A percentile compares a stretch with the other conserved stretches of the same genome.
Evolutionary conservation across 2,888 invertebrate species (phyloP).

Genomic region (Pasiphila rectangulata): DNA sequence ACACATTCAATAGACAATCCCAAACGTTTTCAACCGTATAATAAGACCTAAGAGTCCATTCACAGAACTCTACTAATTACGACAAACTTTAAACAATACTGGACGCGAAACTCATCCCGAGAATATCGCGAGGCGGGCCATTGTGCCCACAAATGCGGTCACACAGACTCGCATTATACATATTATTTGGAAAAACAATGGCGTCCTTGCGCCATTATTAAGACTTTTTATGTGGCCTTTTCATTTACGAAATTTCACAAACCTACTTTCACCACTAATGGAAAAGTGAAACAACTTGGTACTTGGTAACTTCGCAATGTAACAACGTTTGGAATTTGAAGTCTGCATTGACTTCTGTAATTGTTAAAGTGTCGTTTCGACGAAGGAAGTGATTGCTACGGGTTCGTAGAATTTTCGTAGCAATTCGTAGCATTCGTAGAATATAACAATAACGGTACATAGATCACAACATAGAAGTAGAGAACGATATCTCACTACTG

Average conservation of each 20-base stretch:
- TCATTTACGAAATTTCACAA: conserved; percentile 18
- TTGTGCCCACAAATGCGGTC: conserved; percentile 77
- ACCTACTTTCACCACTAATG: conserved; percentile 2
- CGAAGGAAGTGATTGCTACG: not conserved
- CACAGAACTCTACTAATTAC: conserved; percentile 78
- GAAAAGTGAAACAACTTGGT: conserved; percentile 6
- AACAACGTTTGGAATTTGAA: not conserved
- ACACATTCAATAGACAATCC: conserved; percentile 32
- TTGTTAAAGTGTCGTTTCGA: not conserved
- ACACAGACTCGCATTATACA: conserved; percentile 73
- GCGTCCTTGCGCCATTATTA: conserved; percentile 68
- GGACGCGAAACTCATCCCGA: conserved; percentile 75
- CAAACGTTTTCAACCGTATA: conserved; percentile 53
- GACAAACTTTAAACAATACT: conserved; percentile 80
- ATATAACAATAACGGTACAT: not conserved
- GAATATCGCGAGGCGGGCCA: conserved; percentile 69
- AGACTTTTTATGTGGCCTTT: conserved; percentile 69
- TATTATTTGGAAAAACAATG: conserved; percentile 78
- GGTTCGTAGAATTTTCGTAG: not conserved
- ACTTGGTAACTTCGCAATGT: not conserved
- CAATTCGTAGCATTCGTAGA: conserved; percentile 1
- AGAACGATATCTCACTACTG: too few relatives aligned
- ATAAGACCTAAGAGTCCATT: conserved; percentile 72
- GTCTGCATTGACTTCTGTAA: not conserved
- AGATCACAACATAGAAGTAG: too few relatives aligned